Evolutionary conservation across 2,888 invertebrate genomes (phyloP).

Genomic region (Plebejus anna): DNA sequence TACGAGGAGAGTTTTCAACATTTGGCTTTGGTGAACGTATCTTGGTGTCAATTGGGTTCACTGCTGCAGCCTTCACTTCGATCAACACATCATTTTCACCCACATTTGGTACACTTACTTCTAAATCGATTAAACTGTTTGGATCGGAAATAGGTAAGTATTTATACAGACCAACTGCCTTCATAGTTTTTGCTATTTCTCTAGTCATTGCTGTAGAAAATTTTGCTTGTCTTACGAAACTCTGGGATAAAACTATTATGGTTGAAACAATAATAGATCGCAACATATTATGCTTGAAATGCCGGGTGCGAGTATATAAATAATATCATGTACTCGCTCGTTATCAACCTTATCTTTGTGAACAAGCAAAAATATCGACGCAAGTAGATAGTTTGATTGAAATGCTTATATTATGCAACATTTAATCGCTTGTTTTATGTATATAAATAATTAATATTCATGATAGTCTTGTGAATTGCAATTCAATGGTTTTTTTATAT

Average conservation of each 20-base stretch:
- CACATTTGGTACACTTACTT: constrained; percentile 55
- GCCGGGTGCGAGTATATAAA: not conserved
- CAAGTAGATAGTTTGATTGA: not conserved
- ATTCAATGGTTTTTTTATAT: too few species aligned
- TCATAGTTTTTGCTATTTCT: constrained; percentile 61
- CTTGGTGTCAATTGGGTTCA: constrained; percentile 69
- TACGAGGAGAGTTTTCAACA: constrained; percentile 53
- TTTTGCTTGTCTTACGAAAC: not conserved
- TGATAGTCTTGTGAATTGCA: too few species aligned
- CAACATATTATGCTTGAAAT: not conserved
- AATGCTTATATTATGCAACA: not conserved
- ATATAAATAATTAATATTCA: too few species aligned
- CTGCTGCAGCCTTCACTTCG: constrained; percentile 63
- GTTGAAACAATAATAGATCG: not conserved
- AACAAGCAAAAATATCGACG: not conserved
- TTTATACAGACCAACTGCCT: constrained; percentile 66
- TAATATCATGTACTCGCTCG: not conserved
- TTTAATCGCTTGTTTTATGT: not conserved
- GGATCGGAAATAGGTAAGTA: constrained; percentile 62
- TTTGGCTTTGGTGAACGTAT: constrained; percentile 58
- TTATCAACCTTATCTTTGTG: not conserved
- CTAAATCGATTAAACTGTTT: constrained; percentile 60
- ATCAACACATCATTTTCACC: constrained; percentile 57
- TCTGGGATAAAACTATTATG: not conserved
- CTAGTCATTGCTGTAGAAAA: constrained; percentile 38